A percentile compares a stretch with the other conserved stretches of the same genome.
These are phyloP conservation scores for Propithecus deckenii DNA, from an alignment of 2,797 vertebrate genomes.

Conservation along the genomic window DNA sequence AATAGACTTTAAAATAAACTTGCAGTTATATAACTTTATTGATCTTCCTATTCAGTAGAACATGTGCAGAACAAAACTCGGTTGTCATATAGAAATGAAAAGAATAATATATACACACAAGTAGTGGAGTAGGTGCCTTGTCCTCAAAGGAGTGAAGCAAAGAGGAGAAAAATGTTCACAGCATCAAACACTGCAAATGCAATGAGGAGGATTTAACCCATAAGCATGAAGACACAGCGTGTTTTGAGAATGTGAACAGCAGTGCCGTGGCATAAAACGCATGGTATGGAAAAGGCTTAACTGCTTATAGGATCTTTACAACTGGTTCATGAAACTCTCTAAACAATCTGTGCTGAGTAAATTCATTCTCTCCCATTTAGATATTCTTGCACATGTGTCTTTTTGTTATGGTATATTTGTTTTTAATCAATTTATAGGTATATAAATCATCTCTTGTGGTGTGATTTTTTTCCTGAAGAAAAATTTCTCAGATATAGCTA, in stretches of 20 bases:
- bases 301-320: not conserved
- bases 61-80: not conserved
- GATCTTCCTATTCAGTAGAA: not conserved
- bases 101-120: not conserved
- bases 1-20: conserved; percentile 9
- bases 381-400: not conserved
- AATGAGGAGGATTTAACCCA: not conserved
- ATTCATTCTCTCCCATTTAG: not conserved
- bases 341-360: not conserved
- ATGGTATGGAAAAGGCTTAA: not conserved
- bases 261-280: not conserved
- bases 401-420: not conserved
- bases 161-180: not conserved
- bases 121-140: not conserved
- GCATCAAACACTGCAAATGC: not conserved
- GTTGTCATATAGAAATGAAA: not conserved
- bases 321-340: not conserved
- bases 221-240: not conserved
- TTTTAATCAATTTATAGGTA: not conserved
- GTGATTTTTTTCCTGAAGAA: not conserved
- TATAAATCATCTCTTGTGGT: not conserved
- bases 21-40: not conserved
- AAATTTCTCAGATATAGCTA: not conserved
- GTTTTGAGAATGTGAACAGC: not conserved
- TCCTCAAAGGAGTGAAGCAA: not conserved